Evolutionary conservation across 2,888 invertebrate species (phyloP), one percentile per base, ranked within the genome.

Genomic region (Acanthococcus lagerstroemiae): DNA sequence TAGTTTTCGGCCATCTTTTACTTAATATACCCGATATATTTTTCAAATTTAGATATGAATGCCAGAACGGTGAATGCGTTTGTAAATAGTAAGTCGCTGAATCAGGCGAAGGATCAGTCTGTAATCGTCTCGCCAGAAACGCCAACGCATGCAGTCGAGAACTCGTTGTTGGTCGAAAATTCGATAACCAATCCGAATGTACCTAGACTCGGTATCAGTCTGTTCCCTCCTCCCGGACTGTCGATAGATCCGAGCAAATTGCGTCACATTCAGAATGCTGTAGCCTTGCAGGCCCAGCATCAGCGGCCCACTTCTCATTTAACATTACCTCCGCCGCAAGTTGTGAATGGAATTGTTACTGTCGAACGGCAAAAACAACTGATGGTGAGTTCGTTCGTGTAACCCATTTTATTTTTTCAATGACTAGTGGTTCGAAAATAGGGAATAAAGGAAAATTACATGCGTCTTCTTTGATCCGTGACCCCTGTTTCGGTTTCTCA

Each of bases 281-380:
- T 54, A 19, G 63, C 52, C 12, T 24, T 54, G 30, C 30, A 27
- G 7, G 6, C 52, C 17, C 46, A 9, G 26, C 52, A 52, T 7
- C 22, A 52, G 9, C 63, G 21, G 27, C 26, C 44, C 5, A 52
- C 52, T 24, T 52, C 63, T 3, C 37, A 54, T 54, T 25, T 63
- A 17, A 54, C 63, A 1, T n/a, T 63, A 12, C 63, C 52, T 24
- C 63, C 63, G 3, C 52, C 54, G 15, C 63, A 63, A 44, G 63
- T 54, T 22, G 5, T 63, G 17, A 63, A 63, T 17, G 54, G 54
- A 4, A 54, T 63, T 17, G 50, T 52, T 4, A 54, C 63, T 22
- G 54, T 52, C 37, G 63, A 63, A n/a, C 63, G 54, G 24, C 63
- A 63, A 17, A 63, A 63, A 54, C 54, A 54, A 37, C 44, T 63